Base-by-base conservation (phyloP, 1,140 invertebrate genomes). In the Drosophila sulfurigaster region DNA sequence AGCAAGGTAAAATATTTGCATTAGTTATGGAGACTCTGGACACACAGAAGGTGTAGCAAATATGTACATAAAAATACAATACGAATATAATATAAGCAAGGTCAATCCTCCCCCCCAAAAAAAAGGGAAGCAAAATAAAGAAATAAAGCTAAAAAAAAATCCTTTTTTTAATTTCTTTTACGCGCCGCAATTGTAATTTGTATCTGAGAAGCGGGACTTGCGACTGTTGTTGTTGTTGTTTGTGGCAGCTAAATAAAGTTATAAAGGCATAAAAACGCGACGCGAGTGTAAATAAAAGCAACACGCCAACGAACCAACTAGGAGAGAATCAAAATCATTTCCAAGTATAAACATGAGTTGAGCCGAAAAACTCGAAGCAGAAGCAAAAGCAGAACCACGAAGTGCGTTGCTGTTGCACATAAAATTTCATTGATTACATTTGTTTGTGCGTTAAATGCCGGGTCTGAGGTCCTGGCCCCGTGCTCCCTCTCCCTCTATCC, bases 371-470 rank as follows among this genome's bases (percentile, higher is more conserved):
- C 4, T n/a, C 41, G 41, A 41, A 49, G 30, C 49, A 20, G 16
- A 20, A 20, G 16, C 20, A 2, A 20, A 3, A 20, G 20, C 20
- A 60, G 71, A 57, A 54, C 71, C 49, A 13, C 58, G 16, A 46
- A 73, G 68, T 81, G 85, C 85, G 85, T 89, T 89, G 79, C 81
- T 83, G 85, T 81, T 88, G 85, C 85, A 88, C 85, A 89, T 88
- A 85, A 88, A 88, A 88, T 85, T 90, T 90, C 85, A 89, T 89
- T 89, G 85, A 89, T 89, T 89, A 89, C 81, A 89, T 90, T 89
- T 89, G 86, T 90, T 90, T 82, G 82, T 78, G 82, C 79, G 81
- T 74, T 80, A 83, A 83, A 83, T 83, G 81, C 66, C 48, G 10
- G 13, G 30, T 58, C 62, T 59, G n/a, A 67, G 54, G 63, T 73